These are phyloP conservation scores for Entelurus aequoreus DNA, from an alignment of 2,113 vertebrate species.

Conservation along the genomic window DNA sequence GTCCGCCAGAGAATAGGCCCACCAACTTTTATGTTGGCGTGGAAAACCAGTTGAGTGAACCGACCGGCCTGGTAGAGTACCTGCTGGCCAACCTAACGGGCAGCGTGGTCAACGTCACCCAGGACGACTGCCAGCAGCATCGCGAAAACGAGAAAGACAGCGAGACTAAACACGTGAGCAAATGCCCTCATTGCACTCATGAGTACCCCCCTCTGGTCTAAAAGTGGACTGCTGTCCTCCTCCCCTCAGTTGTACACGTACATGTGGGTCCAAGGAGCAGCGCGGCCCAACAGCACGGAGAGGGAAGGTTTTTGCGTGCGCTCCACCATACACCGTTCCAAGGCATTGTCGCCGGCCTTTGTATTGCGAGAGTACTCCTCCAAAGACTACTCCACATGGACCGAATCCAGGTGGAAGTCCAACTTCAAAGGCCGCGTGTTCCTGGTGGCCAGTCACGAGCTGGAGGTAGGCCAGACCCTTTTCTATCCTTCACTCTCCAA, in stretches of 20 bases:
- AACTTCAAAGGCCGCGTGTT: conserved; percentile 83
- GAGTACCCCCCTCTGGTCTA: no score
- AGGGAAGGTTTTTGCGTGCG: conserved; percentile 71
- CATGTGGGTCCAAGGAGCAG: conserved; percentile 80
- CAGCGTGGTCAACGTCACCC: conserved; percentile 65
- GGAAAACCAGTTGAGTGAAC: conserved; percentile 44
- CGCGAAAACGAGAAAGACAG: conserved; percentile 63
- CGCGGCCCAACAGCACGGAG: conserved; percentile 65
- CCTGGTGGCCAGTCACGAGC: conserved; percentile 85
- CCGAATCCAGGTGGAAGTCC: conserved; percentile 90
- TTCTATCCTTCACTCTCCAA: no score
- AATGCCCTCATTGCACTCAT: background rate
- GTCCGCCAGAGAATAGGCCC: conserved; percentile 64
- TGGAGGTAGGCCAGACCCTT: conserved; percentile 76
- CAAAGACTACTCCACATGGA: conserved; percentile 88
- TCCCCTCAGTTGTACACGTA: conserved; percentile 75
- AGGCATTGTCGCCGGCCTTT: conserved; percentile 85
- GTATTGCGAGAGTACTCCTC: conserved; percentile 81
- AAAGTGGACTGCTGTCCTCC: rapidly evolving
- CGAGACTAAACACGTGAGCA: conserved; percentile 73
- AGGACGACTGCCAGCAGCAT: conserved; percentile 75
- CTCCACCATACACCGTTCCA: conserved; percentile 65
- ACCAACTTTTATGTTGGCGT: conserved; percentile 85
- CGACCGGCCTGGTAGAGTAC: conserved; percentile 72
- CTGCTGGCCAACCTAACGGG: conserved; percentile 88